Base-by-base conservation (phyloP, 2,797 vertebrate genomes). In the Microcaecilia unicolor region DNA sequence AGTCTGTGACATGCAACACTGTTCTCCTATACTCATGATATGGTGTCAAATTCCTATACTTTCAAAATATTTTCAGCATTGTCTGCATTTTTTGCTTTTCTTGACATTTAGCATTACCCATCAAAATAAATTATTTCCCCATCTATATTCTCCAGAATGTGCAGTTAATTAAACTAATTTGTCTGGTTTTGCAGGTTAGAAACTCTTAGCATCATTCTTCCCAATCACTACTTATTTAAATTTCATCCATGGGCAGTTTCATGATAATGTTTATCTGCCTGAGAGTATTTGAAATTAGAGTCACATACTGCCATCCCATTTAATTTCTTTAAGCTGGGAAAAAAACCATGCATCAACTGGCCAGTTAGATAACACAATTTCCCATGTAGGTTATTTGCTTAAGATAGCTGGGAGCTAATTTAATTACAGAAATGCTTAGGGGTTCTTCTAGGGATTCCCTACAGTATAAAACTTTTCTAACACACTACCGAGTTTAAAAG, bases 251-350 rank as follows among this genome's bases (percentile, higher is more conserved):
- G 74, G 72, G 69, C 62, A 77, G 68, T 72, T 83, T 77, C 74
- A 80, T 81, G 74, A 79, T 82, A 80, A 80, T 82, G 71, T 79
- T 80, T 80, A 82, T 84, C 72, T 81, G 74, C 76, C 80, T 55
- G 67, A 63, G 67, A 80, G 70, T 56, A 70, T 71, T 83, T 74
- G 53, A 77, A 86, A 78, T 73, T 73, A 78, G 57, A 80, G 56
- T 64, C 83, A 75, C 72, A 72, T 41, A 46, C 31, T 73, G 59
- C 44, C 55, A 62, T 67, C 64, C 50, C 62, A 76, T 78, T 85
- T 81, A 70, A 77, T 77, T 79, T 80, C 59, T 78, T 72, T 54
- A 72, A 78, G 50, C 60, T 55, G 35, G 47, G n/a, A n/a, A 74
- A 76, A 73, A 72, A 71, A 52, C 31, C 59, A 68, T 69, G 40